Conservation (phyloP, 2,797 vertebrate genomes). For the Taenioides sp. region DNA sequence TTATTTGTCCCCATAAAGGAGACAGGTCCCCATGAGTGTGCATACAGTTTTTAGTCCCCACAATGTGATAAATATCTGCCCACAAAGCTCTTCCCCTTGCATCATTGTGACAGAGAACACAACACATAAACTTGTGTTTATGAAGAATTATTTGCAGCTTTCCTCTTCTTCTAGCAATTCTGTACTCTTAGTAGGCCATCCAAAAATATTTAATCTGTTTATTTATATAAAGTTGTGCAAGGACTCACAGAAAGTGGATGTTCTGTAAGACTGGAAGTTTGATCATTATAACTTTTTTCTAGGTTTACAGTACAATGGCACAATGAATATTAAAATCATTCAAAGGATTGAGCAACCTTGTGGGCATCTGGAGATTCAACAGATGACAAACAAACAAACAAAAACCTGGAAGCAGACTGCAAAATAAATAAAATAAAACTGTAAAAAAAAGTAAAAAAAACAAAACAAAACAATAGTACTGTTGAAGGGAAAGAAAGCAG, state of each 20-base stretch:
- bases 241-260: neutral
- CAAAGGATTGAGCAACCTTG: neutral
- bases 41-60: too few species aligned
- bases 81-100: too few species aligned
- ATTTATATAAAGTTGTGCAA: too few species aligned
- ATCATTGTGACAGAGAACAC: too few species aligned
- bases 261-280: neutral
- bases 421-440: neutral
- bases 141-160: neutral
- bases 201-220: too few species aligned
- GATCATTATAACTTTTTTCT: neutral
- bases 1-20: too few species aligned
- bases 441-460: neutral
- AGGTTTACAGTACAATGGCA: neutral
- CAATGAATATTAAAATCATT: too few species aligned
- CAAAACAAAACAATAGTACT: neutral
- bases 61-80: too few species aligned
- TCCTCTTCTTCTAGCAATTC: neutral
- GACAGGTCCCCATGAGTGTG: too few species aligned
- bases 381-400: conserved; percentile 2
- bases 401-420: neutral
- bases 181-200: neutral
- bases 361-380: neutral
- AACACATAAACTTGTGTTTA: neutral
- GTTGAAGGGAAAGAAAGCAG: neutral